These are phyloP conservation scores for Capricornis sumatraensis DNA, from an alignment of 2,113 vertebrate genomes.

Conservation along the genomic window DNA sequence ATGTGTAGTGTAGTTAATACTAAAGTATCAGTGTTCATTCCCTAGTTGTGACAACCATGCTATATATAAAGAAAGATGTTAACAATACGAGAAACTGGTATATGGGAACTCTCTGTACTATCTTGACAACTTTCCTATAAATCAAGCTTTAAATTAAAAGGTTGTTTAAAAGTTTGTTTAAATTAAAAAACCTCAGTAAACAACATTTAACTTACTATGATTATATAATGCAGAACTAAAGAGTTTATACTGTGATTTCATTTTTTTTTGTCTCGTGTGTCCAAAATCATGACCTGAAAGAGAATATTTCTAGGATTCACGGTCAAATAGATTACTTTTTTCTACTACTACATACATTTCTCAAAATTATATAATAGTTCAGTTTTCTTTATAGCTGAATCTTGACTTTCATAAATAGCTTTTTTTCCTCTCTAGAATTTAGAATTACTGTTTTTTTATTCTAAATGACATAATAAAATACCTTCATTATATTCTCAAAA, in stretches of 20 bases:
- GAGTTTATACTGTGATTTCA: background rate
- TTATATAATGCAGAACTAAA: background rate
- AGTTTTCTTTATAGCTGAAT: background rate
- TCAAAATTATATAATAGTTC: background rate
- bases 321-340: background rate
- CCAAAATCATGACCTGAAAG: background rate
- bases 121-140: background rate
- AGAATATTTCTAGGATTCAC: background rate
- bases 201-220: background rate
- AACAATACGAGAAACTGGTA: background rate
- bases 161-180: background rate
- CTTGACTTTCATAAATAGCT: background rate
- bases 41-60: background rate
- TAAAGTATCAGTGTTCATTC: background rate
- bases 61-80: background rate
- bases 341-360: background rate
- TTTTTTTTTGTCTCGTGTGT: background rate
- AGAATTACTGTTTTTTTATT: background rate
- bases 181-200: background rate
- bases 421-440: background rate
- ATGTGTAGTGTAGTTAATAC: background rate
- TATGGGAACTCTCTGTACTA: background rate
- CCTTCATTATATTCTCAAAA: background rate
- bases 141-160: background rate
- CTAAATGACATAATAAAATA: background rate